Evolutionary conservation across 2,797 vertebrate species (phyloP).

Genomic region (Steatocranus sp.): DNA sequence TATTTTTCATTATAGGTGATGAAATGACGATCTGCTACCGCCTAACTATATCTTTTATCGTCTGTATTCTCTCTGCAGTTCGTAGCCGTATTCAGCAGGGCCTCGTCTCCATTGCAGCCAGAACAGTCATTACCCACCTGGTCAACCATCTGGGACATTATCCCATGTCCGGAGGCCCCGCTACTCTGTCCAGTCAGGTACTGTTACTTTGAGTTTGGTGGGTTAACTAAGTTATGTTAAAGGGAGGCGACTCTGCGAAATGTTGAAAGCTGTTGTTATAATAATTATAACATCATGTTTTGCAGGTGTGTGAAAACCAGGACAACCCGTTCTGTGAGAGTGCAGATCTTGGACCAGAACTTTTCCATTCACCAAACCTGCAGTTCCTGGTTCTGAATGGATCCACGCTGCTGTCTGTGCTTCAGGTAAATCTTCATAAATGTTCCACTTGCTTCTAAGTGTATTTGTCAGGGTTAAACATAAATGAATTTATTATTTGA

Average conservation of each 20-base stretch:
- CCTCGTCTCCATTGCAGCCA: constrained; percentile 93
- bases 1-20: background rate
- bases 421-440: constrained; percentile 52
- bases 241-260: background rate
- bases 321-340: constrained; percentile 95
- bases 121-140: constrained; percentile 94
- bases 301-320: constrained; percentile 91
- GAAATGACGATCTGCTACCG: background rate
- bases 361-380: constrained; percentile 96
- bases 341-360: constrained; percentile 91
- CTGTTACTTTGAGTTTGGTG: background rate
- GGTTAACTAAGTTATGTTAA: background rate
- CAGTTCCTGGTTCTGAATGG: constrained; percentile 96
- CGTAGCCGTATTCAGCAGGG: constrained; percentile 94
- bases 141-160: constrained; percentile 98
- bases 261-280: background rate
- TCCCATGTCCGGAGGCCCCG: constrained; percentile 95
- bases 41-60: background rate
- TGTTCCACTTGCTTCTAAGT: background rate
- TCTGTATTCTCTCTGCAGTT: constrained; percentile 71
- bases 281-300: background rate
- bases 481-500: background rate
- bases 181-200: constrained; percentile 92
- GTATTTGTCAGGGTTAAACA: background rate
- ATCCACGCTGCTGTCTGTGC: constrained; percentile 88